phyloP scores from a whole-genome alignment of 2,888 invertebrate genomes.

The Pollenia labialis region DNA sequence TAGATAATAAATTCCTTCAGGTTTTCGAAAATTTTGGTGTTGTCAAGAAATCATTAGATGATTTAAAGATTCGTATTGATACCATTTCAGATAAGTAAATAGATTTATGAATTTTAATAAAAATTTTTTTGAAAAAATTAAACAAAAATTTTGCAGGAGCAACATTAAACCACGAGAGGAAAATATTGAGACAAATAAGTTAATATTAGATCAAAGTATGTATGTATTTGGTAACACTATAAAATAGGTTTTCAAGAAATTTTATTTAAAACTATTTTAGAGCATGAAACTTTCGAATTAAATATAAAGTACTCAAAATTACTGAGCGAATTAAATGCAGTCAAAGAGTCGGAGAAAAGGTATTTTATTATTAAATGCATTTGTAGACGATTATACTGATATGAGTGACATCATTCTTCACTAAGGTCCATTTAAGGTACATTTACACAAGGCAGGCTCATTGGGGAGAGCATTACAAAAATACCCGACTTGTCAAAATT shows the following conservation, averaged over 20 bases:
- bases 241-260: too few species aligned
- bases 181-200: too few species aligned
- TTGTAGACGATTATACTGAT: too few species aligned
- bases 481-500: too few species aligned
- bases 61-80: background rate
- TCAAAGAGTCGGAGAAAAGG: background rate
- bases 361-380: background rate
- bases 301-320: background rate
- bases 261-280: too few species aligned
- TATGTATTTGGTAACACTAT: too few species aligned
- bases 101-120: too few species aligned
- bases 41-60: background rate
- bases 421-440: too few species aligned
- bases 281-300: background rate
- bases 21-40: background rate
- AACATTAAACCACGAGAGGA: background rate
- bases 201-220: too few species aligned
- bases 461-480: too few species aligned
- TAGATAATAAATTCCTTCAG: background rate
- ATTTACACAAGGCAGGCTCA: too few species aligned
- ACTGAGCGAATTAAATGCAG: background rate
- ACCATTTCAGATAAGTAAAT: background rate
- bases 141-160: background rate
- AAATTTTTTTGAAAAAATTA: background rate
- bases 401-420: too few species aligned